These are phyloP conservation scores for Uropsilus gracilis DNA, from an alignment of 2,113 vertebrate genomes.

Conservation along the genomic window DNA sequence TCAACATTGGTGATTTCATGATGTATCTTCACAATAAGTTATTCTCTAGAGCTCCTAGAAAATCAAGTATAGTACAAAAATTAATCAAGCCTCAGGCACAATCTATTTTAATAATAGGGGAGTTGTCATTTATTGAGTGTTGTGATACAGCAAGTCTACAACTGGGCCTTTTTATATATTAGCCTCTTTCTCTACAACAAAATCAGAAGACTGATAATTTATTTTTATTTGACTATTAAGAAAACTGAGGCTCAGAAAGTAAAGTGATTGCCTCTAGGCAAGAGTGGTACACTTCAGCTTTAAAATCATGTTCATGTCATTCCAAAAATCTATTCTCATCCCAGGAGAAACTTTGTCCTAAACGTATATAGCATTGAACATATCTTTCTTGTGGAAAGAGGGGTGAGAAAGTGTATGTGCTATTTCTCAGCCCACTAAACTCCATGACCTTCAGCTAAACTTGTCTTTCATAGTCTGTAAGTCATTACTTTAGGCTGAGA, in stretches of 20 bases:
- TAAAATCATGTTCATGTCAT: not conserved
- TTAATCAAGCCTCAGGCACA: not conserved
- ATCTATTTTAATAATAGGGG: not conserved
- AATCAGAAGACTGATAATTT: not conserved
- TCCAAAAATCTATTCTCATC: not conserved
- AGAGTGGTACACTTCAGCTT: not conserved
- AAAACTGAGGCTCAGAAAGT: not conserved
- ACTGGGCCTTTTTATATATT: not conserved
- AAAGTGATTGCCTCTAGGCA: not conserved
- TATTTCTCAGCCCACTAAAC: not conserved
- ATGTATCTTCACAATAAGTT: not conserved
- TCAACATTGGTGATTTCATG: not conserved
- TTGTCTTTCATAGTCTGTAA: not conserved
- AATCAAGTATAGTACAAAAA: not conserved
- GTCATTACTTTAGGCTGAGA: not conserved
- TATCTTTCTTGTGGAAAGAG: not conserved
- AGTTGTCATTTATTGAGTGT: not conserved
- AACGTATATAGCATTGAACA: not conserved
- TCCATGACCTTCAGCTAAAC: not conserved
- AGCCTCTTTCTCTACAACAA: not conserved
- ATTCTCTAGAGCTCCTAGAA: not conserved
- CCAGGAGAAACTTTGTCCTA: not conserved
- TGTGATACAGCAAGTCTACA: not conserved
- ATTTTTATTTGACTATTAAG: conserved; percentile 21
- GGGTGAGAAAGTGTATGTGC: not conserved